Evolutionary conservation across 2,888 invertebrate species (phyloP).

Genomic region (Epsilonema sp.): DNA sequence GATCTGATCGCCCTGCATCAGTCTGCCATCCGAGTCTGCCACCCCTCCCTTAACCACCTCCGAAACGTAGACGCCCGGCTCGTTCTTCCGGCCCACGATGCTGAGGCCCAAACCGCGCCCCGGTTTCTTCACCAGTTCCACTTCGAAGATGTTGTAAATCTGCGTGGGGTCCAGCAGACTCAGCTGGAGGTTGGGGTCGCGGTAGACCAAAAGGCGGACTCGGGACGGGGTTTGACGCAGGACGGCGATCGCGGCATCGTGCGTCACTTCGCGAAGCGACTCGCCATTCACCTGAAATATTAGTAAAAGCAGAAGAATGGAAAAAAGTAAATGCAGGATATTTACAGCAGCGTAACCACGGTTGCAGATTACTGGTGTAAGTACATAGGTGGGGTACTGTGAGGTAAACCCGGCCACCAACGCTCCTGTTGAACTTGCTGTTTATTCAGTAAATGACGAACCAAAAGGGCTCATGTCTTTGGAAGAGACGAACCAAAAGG

Average conservation of each 20-base stretch:
- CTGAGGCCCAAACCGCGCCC: slow-evolving; percentile 64
- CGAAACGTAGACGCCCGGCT: slow-evolving; percentile 64
- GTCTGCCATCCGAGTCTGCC: slow-evolving; percentile 59
- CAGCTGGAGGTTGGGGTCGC: slow-evolving; percentile 33
- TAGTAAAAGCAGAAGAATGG: too few relatives aligned
- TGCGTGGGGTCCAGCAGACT: slow-evolving; percentile 30
- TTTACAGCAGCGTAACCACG: too few relatives aligned
- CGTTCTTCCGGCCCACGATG: slow-evolving; percentile 54
- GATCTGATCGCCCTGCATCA: slow-evolving; percentile 77
- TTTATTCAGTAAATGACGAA: too few relatives aligned
- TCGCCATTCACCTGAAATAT: slow-evolving; percentile 46
- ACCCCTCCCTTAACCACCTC: slow-evolving; percentile 78
- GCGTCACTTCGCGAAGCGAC: slow-evolving; percentile 56
- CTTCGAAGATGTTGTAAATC: slow-evolving; percentile 32
- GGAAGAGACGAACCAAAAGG: too few relatives aligned
- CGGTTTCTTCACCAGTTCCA: slow-evolving; percentile 64
- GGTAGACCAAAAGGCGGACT: slow-evolving; percentile 60
- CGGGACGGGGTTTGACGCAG: slow-evolving; percentile 62
- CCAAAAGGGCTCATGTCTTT: too few relatives aligned
- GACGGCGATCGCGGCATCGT: slow-evolving; percentile 57
- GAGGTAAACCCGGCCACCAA: too few relatives aligned
- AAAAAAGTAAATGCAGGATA: too few relatives aligned
- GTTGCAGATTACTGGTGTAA: too few relatives aligned
- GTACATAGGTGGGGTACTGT: too few relatives aligned
- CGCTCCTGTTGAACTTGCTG: too few relatives aligned